These are phyloP conservation scores for Trematomus bernacchii DNA, from an alignment of 2,797 vertebrate genomes.

Conservation along the genomic window DNA sequence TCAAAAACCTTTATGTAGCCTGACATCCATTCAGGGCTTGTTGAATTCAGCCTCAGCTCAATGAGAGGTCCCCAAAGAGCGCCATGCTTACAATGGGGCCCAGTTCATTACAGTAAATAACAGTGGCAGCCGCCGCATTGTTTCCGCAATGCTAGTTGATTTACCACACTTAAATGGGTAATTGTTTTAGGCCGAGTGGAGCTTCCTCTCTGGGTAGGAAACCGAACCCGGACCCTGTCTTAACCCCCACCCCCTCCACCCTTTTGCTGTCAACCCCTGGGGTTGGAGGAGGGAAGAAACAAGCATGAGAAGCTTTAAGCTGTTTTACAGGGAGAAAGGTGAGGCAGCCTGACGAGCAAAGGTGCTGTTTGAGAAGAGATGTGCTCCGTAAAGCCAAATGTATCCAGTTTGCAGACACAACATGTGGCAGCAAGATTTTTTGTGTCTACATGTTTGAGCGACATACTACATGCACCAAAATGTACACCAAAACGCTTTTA, in stretches of 20 bases:
- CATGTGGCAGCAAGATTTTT: conserved; percentile 31
- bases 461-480: conserved; percentile 14
- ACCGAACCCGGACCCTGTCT: conserved; percentile 41
- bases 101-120: conserved; percentile 84
- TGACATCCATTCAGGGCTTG: conserved; percentile 82
- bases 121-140: conserved; percentile 76
- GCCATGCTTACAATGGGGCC: conserved; percentile 68
- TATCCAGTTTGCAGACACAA: conserved; percentile 16
- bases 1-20: conserved; percentile 81
- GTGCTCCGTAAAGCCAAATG: conserved; percentile 21
- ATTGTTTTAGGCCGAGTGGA: conserved; percentile 73
- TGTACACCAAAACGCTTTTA: conserved; percentile 28
- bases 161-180: conserved; percentile 71
- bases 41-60: conserved; percentile 75
- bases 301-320: conserved; percentile 31
- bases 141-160: conserved; percentile 74
- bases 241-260: not conserved
- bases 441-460: conserved; percentile 39
- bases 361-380: conserved; percentile 21
- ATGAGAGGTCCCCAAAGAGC: conserved; percentile 76
- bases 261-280: not conserved
- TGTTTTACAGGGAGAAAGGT: conserved; percentile 37
- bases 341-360: conserved; percentile 30
- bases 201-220: conserved; percentile 69
- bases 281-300: conserved; percentile 5